These are phyloP conservation scores for Dyspetes luteomarginatus DNA, from an alignment of 2,888 invertebrate genomes.

Conservation along the genomic window DNA sequence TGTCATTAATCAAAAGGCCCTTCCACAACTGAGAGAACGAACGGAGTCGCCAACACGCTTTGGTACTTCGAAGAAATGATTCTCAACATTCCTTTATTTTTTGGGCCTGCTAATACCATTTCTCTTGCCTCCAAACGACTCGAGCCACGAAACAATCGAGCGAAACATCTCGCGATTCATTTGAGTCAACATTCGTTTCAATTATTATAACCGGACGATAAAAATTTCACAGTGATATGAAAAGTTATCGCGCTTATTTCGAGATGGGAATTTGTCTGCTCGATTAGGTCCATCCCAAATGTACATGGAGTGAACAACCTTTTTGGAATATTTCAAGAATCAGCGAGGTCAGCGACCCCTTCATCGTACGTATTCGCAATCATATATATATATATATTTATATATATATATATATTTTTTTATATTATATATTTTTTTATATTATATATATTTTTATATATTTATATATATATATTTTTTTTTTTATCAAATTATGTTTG, in stretches of 20 bases:
- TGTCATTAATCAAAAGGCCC: constrained; percentile 72
- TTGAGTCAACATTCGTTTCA: constrained; percentile 11
- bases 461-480: too few species aligned
- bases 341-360: too few species aligned
- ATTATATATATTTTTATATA: too few species aligned
- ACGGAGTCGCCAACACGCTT: constrained; percentile 47
- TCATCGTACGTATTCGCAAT: too few species aligned
- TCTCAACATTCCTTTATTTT: constrained; percentile 52
- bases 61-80: constrained; percentile 60
- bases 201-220: constrained; percentile 25
- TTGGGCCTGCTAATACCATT: constrained; percentile 14
- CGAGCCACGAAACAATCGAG: constrained; percentile 39
- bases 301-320: background rate
- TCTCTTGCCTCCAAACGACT: background rate
- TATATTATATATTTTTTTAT: too few species aligned
- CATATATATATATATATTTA: too few species aligned
- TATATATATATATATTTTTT: too few species aligned
- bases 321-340: too few species aligned
- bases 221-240: constrained; percentile 20
- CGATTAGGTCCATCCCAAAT: background rate
- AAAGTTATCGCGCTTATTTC: constrained; percentile 1
- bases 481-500: too few species aligned
- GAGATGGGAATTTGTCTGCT: background rate
- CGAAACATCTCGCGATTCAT: constrained; percentile 18
- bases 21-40: constrained; percentile 58